A percentile compares a stretch with the other conserved stretches of the same genome.
phyloP scores from a whole-genome alignment of 2,797 vertebrate genomes.

The Spheniscus humboldti region DNA sequence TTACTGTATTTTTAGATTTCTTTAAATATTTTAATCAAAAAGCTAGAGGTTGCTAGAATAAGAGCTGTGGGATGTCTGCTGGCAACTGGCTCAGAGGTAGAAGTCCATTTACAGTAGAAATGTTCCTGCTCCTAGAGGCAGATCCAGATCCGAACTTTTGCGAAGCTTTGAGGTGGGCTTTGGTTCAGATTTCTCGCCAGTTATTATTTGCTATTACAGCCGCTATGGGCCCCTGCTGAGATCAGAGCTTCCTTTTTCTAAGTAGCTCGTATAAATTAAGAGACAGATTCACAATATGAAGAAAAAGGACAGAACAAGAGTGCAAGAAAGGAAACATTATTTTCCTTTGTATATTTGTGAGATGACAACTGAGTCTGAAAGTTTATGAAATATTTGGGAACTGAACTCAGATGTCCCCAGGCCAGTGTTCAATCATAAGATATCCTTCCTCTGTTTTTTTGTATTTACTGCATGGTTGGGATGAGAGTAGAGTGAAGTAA shows the following conservation, averaged over 20 bases:
- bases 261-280: background rate
- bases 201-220: background rate
- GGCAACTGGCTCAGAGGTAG: background rate
- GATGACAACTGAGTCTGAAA: constrained; percentile 8
- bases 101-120: background rate
- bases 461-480: background rate
- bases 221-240: background rate
- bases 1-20: background rate
- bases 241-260: constrained; percentile 33
- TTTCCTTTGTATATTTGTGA: constrained; percentile 42
- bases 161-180: background rate
- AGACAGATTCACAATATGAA: background rate
- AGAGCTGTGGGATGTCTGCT: background rate
- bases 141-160: background rate
- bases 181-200: background rate
- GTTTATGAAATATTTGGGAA: constrained; percentile 20
- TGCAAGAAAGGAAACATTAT: constrained; percentile 31
- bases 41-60: background rate
- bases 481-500: background rate
- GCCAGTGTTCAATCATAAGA: background rate
- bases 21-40: background rate
- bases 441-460: constrained; percentile 32
- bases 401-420: background rate
- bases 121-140: background rate
- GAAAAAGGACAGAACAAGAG: background rate